Base-by-base conservation (phyloP, 2,888 invertebrate genomes). In the Autographa pulchrina region DNA sequence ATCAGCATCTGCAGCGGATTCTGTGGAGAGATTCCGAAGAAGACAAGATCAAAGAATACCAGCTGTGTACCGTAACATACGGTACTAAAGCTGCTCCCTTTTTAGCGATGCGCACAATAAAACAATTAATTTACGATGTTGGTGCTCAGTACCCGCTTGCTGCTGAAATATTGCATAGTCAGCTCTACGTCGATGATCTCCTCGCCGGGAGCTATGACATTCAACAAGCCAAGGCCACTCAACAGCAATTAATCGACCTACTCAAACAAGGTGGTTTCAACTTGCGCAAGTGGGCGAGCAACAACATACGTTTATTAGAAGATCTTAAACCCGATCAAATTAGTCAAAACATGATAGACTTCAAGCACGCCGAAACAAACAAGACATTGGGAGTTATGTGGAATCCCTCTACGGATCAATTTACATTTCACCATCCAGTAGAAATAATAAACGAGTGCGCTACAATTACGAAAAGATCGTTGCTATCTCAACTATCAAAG, bases 261-360 rank as follows among this genome's bases (percentile, higher is more conserved):
- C 48, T 70, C 1, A 62, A 66, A 32, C 11, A 13, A 16, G 70
- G 65, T 9, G 66, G 66, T 14, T 70, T 70, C n/a, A 70, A 70
- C 35, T 14, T 70, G 13, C 31, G 70, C n/a, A 71, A 66, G 16
- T 71, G 66, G 66, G 43, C 63, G 20, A 66, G 58, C 58, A 66
- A 62, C 13, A 54, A 38, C 35, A 11, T 8, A 18, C 38, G 11
- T 13, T 20, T 59, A 18, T 41, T 62, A 25, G 38, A 66, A 25
- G 20, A 61, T 25, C 41, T 54, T 3, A 56, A 2, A 62, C 13
- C 16, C 13, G 13, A 68, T 43, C 48, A 66, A 31, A 35, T 35
- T 35, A 35, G 35, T 59, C 66, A 62, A 66, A 58, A 56, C 16
- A 61, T 61, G 54, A 38, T 65, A 1, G 61, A 70, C 16, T 70